These are phyloP conservation scores for Chloroclysta siterata DNA, from an alignment of 2,888 invertebrate species.

Conservation along the genomic window DNA sequence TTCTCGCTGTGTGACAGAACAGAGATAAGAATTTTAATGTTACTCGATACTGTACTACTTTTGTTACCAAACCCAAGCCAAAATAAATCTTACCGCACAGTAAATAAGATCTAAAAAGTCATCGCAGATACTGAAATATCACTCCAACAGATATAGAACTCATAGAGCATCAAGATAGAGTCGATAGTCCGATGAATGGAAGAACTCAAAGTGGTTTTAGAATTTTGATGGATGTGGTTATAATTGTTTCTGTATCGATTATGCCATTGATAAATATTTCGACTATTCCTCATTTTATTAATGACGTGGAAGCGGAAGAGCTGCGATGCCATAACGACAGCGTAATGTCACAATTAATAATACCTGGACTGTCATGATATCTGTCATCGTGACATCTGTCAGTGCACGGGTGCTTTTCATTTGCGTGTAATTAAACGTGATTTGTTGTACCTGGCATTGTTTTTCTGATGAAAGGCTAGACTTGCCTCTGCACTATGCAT, in stretches of 20 bases:
- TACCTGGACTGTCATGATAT: slow-evolving; percentile 81
- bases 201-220: slow-evolving; percentile 64
- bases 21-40: slow-evolving; percentile 84
- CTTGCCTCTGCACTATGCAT: slow-evolving; percentile 12
- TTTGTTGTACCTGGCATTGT: slow-evolving; percentile 34
- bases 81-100: slow-evolving; percentile 51
- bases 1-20: slow-evolving; percentile 83
- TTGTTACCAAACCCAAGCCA: slow-evolving; percentile 45
- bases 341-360: slow-evolving; percentile 83
- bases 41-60: slow-evolving; percentile 71
- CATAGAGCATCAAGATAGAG: slow-evolving; percentile 46
- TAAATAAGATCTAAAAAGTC: slow-evolving; percentile 32
- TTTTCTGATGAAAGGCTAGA: slow-evolving; percentile 20
- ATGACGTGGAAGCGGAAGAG: slow-evolving; percentile 83
- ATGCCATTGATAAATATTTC: slow-evolving; percentile 85
- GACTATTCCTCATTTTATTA: slow-evolving; percentile 85
- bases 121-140: background rate
- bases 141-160: slow-evolving; percentile 53
- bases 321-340: slow-evolving; percentile 75
- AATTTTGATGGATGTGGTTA: slow-evolving; percentile 84
- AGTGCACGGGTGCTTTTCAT: slow-evolving; percentile 58
- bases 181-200: slow-evolving; percentile 26
- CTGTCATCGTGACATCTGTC: slow-evolving; percentile 64
- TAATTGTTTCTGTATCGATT: slow-evolving; percentile 86
- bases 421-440: slow-evolving; percentile 70